A percentile compares a stretch with the other conserved stretches of the same genome.
Conservation (phyloP, 2,888 invertebrate species). For the Bruchidius siliquastri region DNA sequence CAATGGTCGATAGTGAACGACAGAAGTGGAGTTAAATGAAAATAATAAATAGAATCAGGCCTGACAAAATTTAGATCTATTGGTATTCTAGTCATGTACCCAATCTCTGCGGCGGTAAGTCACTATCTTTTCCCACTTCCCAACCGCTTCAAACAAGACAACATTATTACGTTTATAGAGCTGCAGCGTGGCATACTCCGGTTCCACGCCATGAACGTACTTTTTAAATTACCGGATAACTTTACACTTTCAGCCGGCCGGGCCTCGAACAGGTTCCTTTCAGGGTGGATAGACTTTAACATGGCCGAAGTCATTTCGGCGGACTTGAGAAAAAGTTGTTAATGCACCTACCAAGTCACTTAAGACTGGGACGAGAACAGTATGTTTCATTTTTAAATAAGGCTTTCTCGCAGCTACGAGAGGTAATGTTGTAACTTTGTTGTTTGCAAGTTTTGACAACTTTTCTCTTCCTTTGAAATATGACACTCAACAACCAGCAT, state of each 20-base stretch:
- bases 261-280: background rate
- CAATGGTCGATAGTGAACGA: no score
- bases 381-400: background rate
- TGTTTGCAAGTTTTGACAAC: background rate
- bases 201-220: background rate
- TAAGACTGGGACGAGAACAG: background rate
- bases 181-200: background rate
- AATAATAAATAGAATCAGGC: no score
- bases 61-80: no score
- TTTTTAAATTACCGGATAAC: background rate
- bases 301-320: background rate
- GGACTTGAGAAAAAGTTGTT: background rate
- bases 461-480: background rate
- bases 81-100: background rate
- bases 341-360: background rate
- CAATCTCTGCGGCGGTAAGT: background rate
- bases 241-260: background rate
- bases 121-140: background rate
- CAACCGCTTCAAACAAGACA: slow-evolving; percentile 38
- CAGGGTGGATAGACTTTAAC: background rate
- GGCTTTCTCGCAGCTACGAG: background rate
- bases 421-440: no score
- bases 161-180: slow-evolving; percentile 40
- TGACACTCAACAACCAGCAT: background rate
- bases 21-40: no score